Base-by-base conservation (phyloP, 37 sponge, comb jelly and placozoan genomes). In the Tethya wilhelma region DNA sequence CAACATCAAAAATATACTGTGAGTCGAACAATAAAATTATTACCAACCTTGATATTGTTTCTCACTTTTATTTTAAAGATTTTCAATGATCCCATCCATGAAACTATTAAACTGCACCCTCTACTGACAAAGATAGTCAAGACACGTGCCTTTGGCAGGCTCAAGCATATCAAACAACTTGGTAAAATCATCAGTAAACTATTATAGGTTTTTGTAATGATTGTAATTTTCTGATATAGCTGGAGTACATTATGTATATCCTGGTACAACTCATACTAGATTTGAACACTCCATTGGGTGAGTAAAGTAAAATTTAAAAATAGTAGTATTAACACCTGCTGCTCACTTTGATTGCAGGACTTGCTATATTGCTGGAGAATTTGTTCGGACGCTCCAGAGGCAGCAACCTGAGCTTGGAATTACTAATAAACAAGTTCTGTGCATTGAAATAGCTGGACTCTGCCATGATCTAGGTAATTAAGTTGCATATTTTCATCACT, bases 211-310 rank as follows among this genome's bases (percentile, higher is more conserved):
- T 71, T 44, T 25, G 44, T 29, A 34, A 11, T 71, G 5, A 30
- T 74, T 12, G 4, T 36, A 5, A 20, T 3, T 74, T 11, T 40
- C 1, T 64, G 2, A 41, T 44, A 29, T 28, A 80, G 80, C 71
- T 38, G 53, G 59, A 4, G 26, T 60, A 22, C 4, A 33, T 38
- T 40, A 56, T 69, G 77, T 86, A 8, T 77, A 60, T 41, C 73
- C 79, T 58, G 89, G 89, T 34, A 84, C 89, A 23, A 63, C 74
- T 38, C 89, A 89, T 42, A 82, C 69, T 4, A 53, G 89, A 40
- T 89, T 89, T 69, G 83, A 82, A 33, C 89, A 89, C 69, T 67
- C 82, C 37, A 77, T 89, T 78, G 89, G 89, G 69, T 80, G 66
- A 43, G n/a, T 36, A 67, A 31, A 7, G 36, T 67, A 67, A 59